Evolutionary conservation across 2,888 invertebrate genomes (phyloP).

Genomic region (Polietes domitor): DNA sequence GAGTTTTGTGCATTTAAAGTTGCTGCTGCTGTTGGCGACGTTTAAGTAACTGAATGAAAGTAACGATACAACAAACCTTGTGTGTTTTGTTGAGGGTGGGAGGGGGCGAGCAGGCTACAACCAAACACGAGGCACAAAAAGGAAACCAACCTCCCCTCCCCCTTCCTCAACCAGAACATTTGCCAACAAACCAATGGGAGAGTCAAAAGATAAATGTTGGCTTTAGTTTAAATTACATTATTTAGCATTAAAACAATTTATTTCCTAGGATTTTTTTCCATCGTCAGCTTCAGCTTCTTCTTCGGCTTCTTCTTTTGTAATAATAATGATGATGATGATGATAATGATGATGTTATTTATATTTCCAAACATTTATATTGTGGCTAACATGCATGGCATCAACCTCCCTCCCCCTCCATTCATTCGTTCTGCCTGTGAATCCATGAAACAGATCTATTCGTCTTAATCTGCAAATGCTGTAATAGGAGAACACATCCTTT

Average conservation of each 20-base stretch:
- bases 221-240: conserved; percentile 70
- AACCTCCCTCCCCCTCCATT: not conserved
- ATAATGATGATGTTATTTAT: not conserved
- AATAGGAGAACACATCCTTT: not conserved
- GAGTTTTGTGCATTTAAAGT: too few relatives aligned
- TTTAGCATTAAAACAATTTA: conserved; percentile 74
- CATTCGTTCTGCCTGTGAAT: not conserved
- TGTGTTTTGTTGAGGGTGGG: not conserved
- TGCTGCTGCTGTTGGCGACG: too few relatives aligned
- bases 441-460: not conserved
- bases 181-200: not conserved
- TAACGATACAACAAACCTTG: conserved; percentile 1
- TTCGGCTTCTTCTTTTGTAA: not conserved
- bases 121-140: not conserved
- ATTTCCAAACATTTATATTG: not conserved
- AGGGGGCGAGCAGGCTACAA: not conserved
- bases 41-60: not conserved
- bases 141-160: too few relatives aligned
- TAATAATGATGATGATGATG: not conserved
- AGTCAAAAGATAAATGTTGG: conserved; percentile 48
- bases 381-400: too few relatives aligned
- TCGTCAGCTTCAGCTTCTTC: not conserved
- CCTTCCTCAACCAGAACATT: too few relatives aligned
- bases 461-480: not conserved
- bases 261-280: conserved; percentile 68